These are phyloP conservation scores for Catharus minimus DNA, from an alignment of 2,113 vertebrate species.

Conservation along the genomic window DNA sequence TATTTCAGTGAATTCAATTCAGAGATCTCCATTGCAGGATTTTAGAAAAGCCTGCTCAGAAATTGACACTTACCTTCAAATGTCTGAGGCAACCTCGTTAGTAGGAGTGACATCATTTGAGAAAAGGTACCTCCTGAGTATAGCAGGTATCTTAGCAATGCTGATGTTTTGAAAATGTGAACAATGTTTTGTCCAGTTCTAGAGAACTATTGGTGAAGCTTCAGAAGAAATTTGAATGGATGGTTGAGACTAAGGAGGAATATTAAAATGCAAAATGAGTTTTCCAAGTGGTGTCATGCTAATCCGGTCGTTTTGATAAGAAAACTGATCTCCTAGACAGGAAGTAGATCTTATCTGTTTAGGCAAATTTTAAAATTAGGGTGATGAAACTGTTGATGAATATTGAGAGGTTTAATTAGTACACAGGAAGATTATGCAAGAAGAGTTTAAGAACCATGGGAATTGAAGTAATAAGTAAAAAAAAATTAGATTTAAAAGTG, in stretches of 20 bases:
- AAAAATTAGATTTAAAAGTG: neutral
- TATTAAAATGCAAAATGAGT: neutral
- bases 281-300: neutral
- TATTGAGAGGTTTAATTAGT: neutral
- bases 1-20: neutral
- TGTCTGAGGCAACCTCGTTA: neutral
- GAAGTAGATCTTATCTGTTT: conserved; percentile 23
- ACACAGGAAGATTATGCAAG: neutral
- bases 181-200: neutral
- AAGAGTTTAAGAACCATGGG: neutral
- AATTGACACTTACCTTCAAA: neutral
- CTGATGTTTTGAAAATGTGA: neutral
- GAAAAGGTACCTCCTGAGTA: neutral
- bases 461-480: neutral
- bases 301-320: neutral
- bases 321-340: neutral
- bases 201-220: neutral
- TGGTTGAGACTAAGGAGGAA: neutral
- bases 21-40: neutral
- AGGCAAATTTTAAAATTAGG: conserved; percentile 25
- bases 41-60: neutral
- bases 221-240: neutral
- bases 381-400: neutral
- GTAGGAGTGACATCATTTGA: neutral
- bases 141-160: neutral